Evolutionary conservation across 1,140 invertebrate species (phyloP), one percentile per base, ranked within the genome.

Genomic region (Aphelenchoides fujianensis): DNA sequence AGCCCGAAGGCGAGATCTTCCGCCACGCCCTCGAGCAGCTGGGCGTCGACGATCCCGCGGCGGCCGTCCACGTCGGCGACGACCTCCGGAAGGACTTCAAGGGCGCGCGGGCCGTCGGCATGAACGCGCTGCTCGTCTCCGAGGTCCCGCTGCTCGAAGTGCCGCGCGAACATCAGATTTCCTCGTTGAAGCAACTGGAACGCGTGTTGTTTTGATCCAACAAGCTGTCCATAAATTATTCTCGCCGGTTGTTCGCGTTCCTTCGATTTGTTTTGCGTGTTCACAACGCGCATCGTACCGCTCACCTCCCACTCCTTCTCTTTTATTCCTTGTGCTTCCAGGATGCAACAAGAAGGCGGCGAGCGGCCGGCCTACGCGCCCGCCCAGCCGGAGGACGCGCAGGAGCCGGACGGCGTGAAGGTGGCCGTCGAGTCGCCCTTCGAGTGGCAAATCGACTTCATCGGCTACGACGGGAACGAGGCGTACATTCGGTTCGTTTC

Each of bases 371-470:
- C 28, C n/a, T 61, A n/a, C n/a, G 27, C 31, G 16, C n/a, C 59
- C 59, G 19, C 70, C 69, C 7, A 54, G 27, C 12, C 12, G 32
- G 68, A 36, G 30, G n/a, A 74, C 16, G 1, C 53, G 32, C 3
- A 19, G 52, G 1, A 68, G 37, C 36, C 55, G 28, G 5, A 19
- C 34, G 74, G 74, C 9, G 68, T 78, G 12, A 48, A 76, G 66
- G 72, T 76, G 34, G 79, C 75, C 54, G 69, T 76, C 9, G 75
- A 76, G 54, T 57, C 70, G n/a, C 63, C 63, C 53, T 71, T 34
- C 34, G 76, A 76, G 73, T 79, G 77, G 76, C 76, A 74, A 79
- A 79, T 76, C 48, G 53, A 79, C 34, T 71, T 74, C 28, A 79
- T 76, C 23, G 57, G 37, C 12, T 76, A 76, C 37, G 77, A 79